Evolutionary conservation across 2,888 invertebrate genomes (phyloP).

Genomic region (Acronicta alni): DNA sequence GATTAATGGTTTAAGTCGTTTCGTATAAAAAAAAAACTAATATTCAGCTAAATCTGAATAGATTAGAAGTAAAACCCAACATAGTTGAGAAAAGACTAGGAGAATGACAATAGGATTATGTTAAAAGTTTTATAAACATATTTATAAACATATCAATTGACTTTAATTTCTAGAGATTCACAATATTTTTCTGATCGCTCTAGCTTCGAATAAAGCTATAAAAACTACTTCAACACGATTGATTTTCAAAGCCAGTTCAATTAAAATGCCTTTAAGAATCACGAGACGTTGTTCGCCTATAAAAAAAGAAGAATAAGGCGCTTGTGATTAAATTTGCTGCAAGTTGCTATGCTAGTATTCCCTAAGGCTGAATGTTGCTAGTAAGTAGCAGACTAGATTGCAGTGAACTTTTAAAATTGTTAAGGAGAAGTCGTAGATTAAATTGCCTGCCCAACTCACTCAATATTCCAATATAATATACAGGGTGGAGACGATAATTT

Average conservation of each 20-base stretch:
- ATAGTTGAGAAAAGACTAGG: too few species aligned
- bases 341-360: constrained; percentile 25
- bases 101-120: too few species aligned
- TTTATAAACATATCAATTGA: too few species aligned
- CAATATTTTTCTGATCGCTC: neutral
- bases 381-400: constrained; percentile 31
- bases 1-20: too few species aligned
- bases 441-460: constrained; percentile 19
- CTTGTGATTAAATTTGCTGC: constrained; percentile 46
- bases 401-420: constrained; percentile 23
- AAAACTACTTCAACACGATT: constrained; percentile 16
- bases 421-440: constrained; percentile 12
- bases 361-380: constrained; percentile 33
- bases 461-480: too few species aligned
- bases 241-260: constrained; percentile 17
- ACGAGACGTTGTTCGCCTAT: constrained; percentile 13
- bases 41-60: too few species aligned
- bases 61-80: too few species aligned
- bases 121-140: too few species aligned
- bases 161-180: too few species aligned
- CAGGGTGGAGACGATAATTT: too few species aligned
- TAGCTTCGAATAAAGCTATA: neutral
- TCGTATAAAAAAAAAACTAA: too few species aligned
- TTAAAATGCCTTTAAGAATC: constrained; percentile 32
- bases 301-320: constrained; percentile 27